phyloP scores from a whole-genome alignment of 1,140 invertebrate species.

The Triops cancriformis region DNA sequence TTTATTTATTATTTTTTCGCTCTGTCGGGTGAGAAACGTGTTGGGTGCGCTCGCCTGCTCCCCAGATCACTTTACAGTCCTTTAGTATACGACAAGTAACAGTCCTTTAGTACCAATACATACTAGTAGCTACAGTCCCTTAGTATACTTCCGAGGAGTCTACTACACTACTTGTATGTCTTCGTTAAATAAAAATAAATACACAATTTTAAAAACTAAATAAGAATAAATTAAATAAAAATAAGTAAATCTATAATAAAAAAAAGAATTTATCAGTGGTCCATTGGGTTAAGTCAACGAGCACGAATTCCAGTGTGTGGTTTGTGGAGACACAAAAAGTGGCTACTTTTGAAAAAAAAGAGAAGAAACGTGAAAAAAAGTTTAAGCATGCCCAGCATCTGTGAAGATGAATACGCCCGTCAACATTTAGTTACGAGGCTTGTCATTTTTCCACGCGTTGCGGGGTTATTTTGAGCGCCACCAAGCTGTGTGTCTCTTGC shows the following conservation, averaged over 20 bases:
- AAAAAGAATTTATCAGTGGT: not conserved
- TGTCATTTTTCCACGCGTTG: constrained; percentile 4
- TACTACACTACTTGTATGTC: no score
- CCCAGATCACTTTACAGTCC: not conserved
- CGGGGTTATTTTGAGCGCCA: not conserved
- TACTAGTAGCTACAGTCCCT: no score
- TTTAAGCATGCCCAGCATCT: not conserved
- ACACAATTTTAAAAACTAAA: no score
- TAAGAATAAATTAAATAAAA: no score
- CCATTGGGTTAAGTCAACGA: not conserved
- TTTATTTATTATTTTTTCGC: not conserved
- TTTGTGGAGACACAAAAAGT: not conserved
- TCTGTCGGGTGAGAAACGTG: not conserved
- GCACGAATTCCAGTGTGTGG: not conserved
- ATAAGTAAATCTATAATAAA: no score
- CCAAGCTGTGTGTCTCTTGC: not conserved
- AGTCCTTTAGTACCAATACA: no score
- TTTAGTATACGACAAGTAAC: no score
- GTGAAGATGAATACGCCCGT: not conserved
- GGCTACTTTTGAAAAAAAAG: not conserved
- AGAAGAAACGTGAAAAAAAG: not conserved
- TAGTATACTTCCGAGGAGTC: no score
- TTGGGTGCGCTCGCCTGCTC: not conserved
- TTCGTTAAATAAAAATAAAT: no score
- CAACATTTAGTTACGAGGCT: constrained; percentile 13